Conservation (phyloP, 2,797 vertebrate genomes). For the Falco rusticolus region DNA sequence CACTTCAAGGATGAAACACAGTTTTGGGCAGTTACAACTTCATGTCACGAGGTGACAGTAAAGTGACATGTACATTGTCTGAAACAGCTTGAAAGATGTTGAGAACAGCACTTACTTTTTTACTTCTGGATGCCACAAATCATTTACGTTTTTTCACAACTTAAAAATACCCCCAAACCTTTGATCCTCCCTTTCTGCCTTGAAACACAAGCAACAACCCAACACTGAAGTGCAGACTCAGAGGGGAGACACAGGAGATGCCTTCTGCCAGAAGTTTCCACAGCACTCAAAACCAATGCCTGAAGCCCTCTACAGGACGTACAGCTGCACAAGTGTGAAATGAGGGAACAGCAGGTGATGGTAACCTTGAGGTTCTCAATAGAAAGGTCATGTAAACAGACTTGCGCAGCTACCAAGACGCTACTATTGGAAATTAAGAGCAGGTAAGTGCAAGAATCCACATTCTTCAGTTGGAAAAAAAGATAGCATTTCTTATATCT, state of each 20-base stretch:
- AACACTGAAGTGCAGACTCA: neutral
- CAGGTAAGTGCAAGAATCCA: neutral
- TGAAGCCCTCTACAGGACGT: neutral
- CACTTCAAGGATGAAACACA: neutral
- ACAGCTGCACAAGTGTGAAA: neutral
- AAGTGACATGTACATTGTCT: neutral
- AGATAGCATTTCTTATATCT: neutral
- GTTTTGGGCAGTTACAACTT: neutral
- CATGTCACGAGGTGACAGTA: neutral
- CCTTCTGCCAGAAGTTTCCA: neutral
- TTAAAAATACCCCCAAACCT: neutral
- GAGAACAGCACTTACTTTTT: neutral
- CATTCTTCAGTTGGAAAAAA: neutral
- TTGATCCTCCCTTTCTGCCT: neutral
- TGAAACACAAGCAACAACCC: neutral
- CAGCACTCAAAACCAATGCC: neutral
- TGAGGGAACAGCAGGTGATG: neutral
- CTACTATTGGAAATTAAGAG: neutral
- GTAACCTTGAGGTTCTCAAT: neutral
- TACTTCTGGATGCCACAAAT: neutral
- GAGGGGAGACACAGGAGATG: neutral
- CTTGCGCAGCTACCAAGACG: rapidly evolving
- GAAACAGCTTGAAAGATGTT: neutral
- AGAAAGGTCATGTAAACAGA: neutral
- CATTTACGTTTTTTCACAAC: neutral